phyloP scores from a whole-genome alignment of 2,113 vertebrate genomes.

The Gymnocephalus cernua region DNA sequence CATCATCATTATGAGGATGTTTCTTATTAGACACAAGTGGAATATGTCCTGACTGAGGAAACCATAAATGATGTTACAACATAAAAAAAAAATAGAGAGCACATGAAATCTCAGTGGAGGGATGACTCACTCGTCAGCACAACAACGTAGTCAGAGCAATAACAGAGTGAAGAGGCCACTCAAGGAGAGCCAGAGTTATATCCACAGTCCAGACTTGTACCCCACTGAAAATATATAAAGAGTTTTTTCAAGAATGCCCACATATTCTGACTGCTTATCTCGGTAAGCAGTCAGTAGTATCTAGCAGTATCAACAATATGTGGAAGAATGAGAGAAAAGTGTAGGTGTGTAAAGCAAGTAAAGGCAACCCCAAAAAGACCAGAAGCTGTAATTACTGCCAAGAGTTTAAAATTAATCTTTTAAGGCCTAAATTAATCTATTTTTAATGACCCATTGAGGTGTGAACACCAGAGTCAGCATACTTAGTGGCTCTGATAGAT shows the following conservation, averaged over 20 bases:
- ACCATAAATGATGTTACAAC: neutral
- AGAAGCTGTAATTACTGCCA: neutral
- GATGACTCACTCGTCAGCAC: conserved; percentile 7
- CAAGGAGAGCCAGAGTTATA: too few relatives aligned
- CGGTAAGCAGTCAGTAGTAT: too few relatives aligned
- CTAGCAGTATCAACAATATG: too few relatives aligned
- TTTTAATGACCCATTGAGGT: neutral
- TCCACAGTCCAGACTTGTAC: neutral
- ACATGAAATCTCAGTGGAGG: neutral
- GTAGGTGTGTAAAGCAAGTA: neutral
- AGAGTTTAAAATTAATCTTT: neutral
- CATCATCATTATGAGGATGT: neutral
- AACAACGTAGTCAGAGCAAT: neutral
- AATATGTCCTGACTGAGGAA: neutral
- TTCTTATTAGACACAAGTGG: neutral
- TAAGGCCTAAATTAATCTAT: neutral
- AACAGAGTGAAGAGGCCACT: neutral
- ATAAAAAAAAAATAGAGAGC: neutral
- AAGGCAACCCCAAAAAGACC: neutral
- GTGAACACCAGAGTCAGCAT: neutral
- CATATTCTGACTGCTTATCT: too few relatives aligned
- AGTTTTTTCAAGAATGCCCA: neutral
- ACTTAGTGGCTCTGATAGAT: neutral
- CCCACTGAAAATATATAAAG: neutral
- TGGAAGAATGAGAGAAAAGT: neutral